Conservation (phyloP, 2,888 invertebrate genomes). For the Nezara viridula region DNA sequence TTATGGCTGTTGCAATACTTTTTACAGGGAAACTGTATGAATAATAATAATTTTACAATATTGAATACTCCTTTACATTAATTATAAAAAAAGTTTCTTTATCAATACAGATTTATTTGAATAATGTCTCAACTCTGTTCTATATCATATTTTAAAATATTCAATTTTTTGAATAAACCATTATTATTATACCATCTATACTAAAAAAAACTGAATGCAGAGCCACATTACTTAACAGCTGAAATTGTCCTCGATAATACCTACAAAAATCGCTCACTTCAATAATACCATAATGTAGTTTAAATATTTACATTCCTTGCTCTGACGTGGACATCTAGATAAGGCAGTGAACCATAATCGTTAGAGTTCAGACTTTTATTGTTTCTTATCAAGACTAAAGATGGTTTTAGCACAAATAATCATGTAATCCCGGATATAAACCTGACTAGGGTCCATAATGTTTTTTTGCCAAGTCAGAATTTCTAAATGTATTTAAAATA, state of each 20-base stretch:
- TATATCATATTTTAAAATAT: too few species aligned
- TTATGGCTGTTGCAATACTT: too few species aligned
- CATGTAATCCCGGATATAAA: not conserved
- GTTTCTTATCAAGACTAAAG: not conserved
- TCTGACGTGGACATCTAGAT: not conserved
- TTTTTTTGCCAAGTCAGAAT: not conserved
- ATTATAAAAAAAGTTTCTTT: too few species aligned
- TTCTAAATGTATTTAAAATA: not conserved
- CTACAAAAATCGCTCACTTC: not conserved
- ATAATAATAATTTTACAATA: too few species aligned
- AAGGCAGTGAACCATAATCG: not conserved
- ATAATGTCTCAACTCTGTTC: too few species aligned
- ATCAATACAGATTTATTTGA: too few species aligned
- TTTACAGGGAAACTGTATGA: too few species aligned
- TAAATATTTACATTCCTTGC: not conserved
- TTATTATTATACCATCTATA: not conserved
- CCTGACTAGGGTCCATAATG: not conserved
- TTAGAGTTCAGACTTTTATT: constrained; percentile 1
- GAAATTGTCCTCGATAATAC: not conserved
- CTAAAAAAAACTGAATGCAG: not conserved
- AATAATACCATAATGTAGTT: not conserved
- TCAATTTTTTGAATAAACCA: too few species aligned
- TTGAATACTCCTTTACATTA: too few species aligned
- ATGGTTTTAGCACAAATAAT: not conserved
- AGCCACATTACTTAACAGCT: not conserved